Evolutionary conservation across 2,113 vertebrate genomes (phyloP), one percentile per base, ranked within the genome.

Genomic region (Galemys pyrenaicus): DNA sequence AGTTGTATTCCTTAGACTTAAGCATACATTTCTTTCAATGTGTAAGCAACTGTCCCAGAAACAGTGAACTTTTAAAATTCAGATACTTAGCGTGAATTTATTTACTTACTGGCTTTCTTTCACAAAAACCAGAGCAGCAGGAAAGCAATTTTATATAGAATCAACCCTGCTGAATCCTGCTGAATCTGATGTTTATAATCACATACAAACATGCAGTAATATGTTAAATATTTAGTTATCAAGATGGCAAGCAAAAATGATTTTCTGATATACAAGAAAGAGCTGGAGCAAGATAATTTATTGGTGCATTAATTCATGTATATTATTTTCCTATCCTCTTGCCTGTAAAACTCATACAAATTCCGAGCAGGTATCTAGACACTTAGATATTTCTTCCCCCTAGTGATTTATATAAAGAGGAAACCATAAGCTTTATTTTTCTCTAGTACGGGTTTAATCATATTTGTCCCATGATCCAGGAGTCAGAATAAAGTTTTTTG

Each of bases 161-260:
- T 44, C 11, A 0, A 49, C 44, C 26, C 82, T n/a, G n/a, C n/a
- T n/a, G n/a, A n/a, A n/a, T n/a, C n/a, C 65, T 94, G 79, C 54
- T 96, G 88, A 92, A 93, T 75, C 22, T 87, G 82, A 71, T 79
- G 26, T 83, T 86, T 93, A 64, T 91, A 93, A 80, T 77, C 32
- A 68, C 26, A 62, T 87, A 83, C 28, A 95, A 80, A 91, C 77
- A 88, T 89, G 75, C 12, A 78, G 37, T 67, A 85, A 91, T 88
- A 49, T 88, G 39, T 81, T 81, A 12, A n/a, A 26, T 85, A 60
- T 85, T 75, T 91, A 91, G 51, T 92, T 95, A 87, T 92, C n/a
- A 83, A 91, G 79, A 91, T 0, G 35, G 20, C 8, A 46, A 71
- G 26, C 9, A 83, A 84, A 77, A 91, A 71, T 37, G 22, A 78